phyloP scores from a whole-genome alignment of 2,888 invertebrate genomes.

The Quadriops clusia region DNA sequence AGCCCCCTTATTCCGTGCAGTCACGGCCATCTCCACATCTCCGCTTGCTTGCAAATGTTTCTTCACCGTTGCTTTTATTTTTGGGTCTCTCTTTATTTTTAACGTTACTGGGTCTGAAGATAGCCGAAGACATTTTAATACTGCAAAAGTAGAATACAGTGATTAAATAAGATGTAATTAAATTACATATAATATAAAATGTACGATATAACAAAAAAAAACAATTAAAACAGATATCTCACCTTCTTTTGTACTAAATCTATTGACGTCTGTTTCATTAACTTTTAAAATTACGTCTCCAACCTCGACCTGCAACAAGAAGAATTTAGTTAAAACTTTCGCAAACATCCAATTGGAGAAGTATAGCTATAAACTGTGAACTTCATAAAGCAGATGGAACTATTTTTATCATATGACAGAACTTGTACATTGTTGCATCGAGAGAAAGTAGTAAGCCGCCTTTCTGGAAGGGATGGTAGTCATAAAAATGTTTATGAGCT shows the following conservation, averaged over 20 bases:
- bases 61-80: constrained; percentile 69
- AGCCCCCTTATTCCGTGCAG: constrained; percentile 34
- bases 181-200: constrained; percentile 6
- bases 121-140: constrained; percentile 85
- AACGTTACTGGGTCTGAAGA: constrained; percentile 83
- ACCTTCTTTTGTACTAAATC: constrained; percentile 90
- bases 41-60: constrained; percentile 49
- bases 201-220: constrained; percentile 1
- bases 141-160: constrained; percentile 38
- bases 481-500: too few species aligned
- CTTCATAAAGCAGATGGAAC: too few species aligned
- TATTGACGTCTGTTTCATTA: constrained; percentile 86
- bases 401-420: too few species aligned
- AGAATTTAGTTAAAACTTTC: too few species aligned
- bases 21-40: constrained; percentile 41
- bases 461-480: too few species aligned
- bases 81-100: constrained; percentile 86
- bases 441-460: too few species aligned
- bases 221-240: too few species aligned
- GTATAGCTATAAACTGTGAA: too few species aligned
- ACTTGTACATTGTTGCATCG: too few species aligned
- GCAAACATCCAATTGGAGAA: constrained; percentile 15
- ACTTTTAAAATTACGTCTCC: constrained; percentile 89
- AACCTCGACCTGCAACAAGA: constrained; percentile 71
- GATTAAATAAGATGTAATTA: constrained; percentile 4